These are phyloP conservation scores for Chrysaora quinquecirrha DNA, from an alignment of 30 jellyfish, hydroid and myxozoan genomes.

Conservation along the genomic window DNA sequence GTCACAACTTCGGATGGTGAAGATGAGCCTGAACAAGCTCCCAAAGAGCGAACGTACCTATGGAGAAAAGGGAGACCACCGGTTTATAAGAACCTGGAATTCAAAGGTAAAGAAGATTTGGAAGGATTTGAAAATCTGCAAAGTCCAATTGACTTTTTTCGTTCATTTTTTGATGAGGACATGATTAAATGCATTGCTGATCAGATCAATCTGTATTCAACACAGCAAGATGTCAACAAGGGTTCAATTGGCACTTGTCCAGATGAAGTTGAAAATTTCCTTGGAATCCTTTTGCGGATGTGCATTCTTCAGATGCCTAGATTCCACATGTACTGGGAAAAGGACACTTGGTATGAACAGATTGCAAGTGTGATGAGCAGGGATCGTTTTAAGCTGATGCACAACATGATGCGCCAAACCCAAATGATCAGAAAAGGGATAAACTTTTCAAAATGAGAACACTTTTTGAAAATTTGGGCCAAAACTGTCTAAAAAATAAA, in stretches of 20 bases:
- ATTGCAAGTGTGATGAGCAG: too few species aligned
- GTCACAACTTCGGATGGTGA: too few species aligned
- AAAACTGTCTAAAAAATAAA: constrained; percentile 33
- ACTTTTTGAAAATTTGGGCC: too few species aligned
- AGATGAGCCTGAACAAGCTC: neutral
- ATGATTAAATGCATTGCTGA: neutral
- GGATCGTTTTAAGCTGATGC: too few species aligned
- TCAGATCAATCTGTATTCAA: constrained; percentile 20
- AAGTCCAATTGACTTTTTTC: too few species aligned
- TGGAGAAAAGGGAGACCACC: constrained; percentile 11
- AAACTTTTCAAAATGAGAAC: constrained; percentile 6
- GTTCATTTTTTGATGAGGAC: too few species aligned
- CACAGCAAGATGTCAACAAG: neutral
- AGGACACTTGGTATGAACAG: constrained; percentile 23
- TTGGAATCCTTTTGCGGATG: constrained; percentile 6
- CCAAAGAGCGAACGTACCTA: constrained; percentile 8
- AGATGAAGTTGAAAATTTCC: too few species aligned
- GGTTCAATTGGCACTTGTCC: constrained; percentile 24
- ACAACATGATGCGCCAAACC: too few species aligned
- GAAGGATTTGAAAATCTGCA: neutral
- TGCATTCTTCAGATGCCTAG: constrained; percentile 20
- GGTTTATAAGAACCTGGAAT: neutral
- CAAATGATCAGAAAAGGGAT: constrained; percentile 19
- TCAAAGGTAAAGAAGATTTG: neutral
- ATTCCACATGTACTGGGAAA: constrained; percentile 21